These are phyloP conservation scores for Akabosia matsudoensis DNA, from an alignment of 1,140 invertebrate species.

Conservation along the genomic window DNA sequence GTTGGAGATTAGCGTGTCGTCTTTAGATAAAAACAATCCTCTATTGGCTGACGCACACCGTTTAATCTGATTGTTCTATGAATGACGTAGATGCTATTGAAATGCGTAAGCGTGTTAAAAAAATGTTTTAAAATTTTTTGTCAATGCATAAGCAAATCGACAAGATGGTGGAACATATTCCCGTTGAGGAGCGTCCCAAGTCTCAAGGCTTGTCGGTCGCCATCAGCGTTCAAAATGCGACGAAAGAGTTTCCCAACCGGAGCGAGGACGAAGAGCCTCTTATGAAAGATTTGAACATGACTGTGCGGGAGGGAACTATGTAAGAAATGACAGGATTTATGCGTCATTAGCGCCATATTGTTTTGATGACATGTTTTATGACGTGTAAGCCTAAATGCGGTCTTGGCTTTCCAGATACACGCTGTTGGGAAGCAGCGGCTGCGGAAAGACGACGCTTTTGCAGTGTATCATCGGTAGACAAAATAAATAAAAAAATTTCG, in stretches of 20 bases:
- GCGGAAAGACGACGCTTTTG: constrained; percentile 53
- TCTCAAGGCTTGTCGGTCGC: too few relatives aligned
- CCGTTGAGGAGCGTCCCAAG: too few relatives aligned
- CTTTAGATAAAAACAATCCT: too few relatives aligned
- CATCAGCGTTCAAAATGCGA: background rate
- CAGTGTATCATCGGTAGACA: constrained; percentile 52
- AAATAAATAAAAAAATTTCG: constrained; percentile 20
- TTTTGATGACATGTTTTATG: background rate
- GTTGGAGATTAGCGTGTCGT: too few relatives aligned
- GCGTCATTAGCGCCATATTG: background rate
- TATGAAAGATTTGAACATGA: constrained; percentile 29
- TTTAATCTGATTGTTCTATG: too few relatives aligned
- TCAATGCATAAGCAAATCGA: too few relatives aligned
- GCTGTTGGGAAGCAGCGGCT: constrained; percentile 51
- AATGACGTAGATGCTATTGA: too few relatives aligned
- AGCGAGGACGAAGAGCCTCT: background rate
- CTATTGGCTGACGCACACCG: too few relatives aligned
- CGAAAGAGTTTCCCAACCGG: background rate
- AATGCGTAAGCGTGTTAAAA: too few relatives aligned
- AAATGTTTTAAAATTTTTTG: too few relatives aligned
- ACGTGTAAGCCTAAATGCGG: background rate
- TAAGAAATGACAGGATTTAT: constrained; percentile 11
- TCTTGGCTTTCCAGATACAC: constrained; percentile 49
- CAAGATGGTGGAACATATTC: too few relatives aligned
- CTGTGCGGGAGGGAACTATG: constrained; percentile 31